Conservation (phyloP, 2,888 invertebrate species). For the Lobophora halterata region DNA sequence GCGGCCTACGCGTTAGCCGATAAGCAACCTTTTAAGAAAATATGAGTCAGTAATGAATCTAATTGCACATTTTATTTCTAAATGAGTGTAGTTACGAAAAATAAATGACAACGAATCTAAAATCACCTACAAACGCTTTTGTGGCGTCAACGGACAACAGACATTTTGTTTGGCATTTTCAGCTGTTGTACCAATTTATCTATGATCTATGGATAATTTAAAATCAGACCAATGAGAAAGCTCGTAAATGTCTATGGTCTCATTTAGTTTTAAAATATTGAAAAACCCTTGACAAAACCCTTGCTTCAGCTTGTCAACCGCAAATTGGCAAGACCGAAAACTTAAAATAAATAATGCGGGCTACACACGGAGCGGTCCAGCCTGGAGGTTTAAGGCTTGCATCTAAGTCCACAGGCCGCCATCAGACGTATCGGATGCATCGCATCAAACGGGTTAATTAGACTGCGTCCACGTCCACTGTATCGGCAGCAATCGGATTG, state of each 20-base stretch:
- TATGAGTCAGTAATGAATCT: constrained; percentile 31
- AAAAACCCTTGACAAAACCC: too few species aligned
- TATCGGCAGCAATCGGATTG: too few species aligned
- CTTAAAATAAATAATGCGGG: too few species aligned
- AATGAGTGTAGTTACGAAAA: constrained; percentile 52
- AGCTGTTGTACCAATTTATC: constrained; percentile 76
- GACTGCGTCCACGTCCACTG: too few species aligned
- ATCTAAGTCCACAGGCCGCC: too few species aligned
- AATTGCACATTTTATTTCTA: constrained; percentile 54
- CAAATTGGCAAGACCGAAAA: too few species aligned
- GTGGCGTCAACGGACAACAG: constrained; percentile 74
- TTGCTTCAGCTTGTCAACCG: too few species aligned
- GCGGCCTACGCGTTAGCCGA: constrained; percentile 43
- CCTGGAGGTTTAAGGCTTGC: too few species aligned
- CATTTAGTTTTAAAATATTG: too few species aligned
- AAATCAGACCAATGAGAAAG: constrained; percentile 60
- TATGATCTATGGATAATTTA: constrained; percentile 61
- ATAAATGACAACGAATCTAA: constrained; percentile 41
- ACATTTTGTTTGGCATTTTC: constrained; percentile 69
- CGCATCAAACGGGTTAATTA: too few species aligned
- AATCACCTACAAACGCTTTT: constrained; percentile 63
- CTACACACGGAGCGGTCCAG: too few species aligned
- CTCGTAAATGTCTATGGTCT: constrained; percentile 7
- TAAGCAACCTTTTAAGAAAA: constrained; percentile 50
- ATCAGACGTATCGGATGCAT: too few species aligned